Evolutionary conservation across 2,113 vertebrate species (phyloP).

Genomic region (Ceyx melanurus): DNA sequence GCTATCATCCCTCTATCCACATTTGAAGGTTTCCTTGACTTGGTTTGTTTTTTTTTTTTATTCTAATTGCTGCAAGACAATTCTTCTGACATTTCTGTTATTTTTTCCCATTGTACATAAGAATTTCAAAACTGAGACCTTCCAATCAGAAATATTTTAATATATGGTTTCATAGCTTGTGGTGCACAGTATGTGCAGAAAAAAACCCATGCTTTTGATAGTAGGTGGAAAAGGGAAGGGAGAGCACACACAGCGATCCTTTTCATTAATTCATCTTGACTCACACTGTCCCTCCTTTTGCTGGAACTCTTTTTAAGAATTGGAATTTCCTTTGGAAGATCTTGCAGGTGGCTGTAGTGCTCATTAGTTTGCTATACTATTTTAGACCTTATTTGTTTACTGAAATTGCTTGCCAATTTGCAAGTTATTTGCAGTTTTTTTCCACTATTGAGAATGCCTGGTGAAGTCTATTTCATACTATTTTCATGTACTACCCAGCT

Average conservation of each 20-base stretch:
- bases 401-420: conserved; percentile 33
- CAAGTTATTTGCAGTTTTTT: conserved; percentile 28
- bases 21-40: not conserved
- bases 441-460: conserved; percentile 22
- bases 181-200: not conserved
- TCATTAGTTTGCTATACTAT: not conserved
- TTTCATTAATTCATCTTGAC: not conserved
- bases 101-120: not conserved
- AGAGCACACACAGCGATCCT: not conserved
- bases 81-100: not conserved
- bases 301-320: conserved; percentile 25
- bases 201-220: not conserved
- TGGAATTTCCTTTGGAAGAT: conserved; percentile 61
- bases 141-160: not conserved
- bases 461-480: conserved; percentile 35
- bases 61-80: not conserved
- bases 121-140: not conserved
- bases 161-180: not conserved
- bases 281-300: not conserved
- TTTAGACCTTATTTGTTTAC: conserved; percentile 43
- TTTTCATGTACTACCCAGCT: not conserved
- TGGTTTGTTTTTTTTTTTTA: not conserved
- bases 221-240: not conserved
- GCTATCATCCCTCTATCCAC: not conserved
- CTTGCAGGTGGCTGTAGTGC: conserved; percentile 27